Base-by-base conservation (phyloP, 1,140 invertebrate genomes). In the Drosophila biarmipes region DNA sequence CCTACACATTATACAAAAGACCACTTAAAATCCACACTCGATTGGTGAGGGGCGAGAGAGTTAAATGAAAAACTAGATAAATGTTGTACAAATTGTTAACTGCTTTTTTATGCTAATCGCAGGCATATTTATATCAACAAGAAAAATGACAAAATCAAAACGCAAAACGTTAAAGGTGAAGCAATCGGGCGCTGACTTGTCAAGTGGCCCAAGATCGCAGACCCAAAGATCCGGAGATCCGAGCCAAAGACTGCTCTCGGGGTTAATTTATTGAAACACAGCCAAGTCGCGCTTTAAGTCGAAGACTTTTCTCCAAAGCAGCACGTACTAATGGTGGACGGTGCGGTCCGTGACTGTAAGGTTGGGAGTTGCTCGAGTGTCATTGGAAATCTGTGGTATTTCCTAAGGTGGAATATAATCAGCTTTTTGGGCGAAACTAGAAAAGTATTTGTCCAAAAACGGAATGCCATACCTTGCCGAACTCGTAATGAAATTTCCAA, bases 1-100 rank as follows among this genome's bases (percentile, higher is more conserved):
- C 78, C 82, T 77, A 79, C 69, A 74, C 78, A 74, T 56, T 69
- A 82, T 61, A 87, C 78, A 82, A 78, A 82, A 78, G 66, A 80
- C 80, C 82, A 87, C 82, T 90, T 84, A 89, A 87, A 82, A 63
- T 38, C 68, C 19, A 55, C 17, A 10, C 31, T 48, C 61, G 21
- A 64, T 66, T 42, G 21, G 7, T 7, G 21, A 10, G 40, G 17
- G 34, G 21, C 4, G 15, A 53, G 35, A 54, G 31, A 52, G 57
- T 67, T 58, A 86, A 81, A 81, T 67, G 69, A 63, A 89, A 89
- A 89, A 89, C 77, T 89, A 89, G 85, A 89, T 89, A 89, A 89
- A 89, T 89, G 84, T 89, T 89, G 86, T 89, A 89, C 84, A 89
- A 89, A 89, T 89, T 90, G 84, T 89, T 89, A 89, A 89, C 84